These are phyloP conservation scores for Cheilinus undulatus DNA, from an alignment of 2,113 vertebrate genomes.

Conservation along the genomic window DNA sequence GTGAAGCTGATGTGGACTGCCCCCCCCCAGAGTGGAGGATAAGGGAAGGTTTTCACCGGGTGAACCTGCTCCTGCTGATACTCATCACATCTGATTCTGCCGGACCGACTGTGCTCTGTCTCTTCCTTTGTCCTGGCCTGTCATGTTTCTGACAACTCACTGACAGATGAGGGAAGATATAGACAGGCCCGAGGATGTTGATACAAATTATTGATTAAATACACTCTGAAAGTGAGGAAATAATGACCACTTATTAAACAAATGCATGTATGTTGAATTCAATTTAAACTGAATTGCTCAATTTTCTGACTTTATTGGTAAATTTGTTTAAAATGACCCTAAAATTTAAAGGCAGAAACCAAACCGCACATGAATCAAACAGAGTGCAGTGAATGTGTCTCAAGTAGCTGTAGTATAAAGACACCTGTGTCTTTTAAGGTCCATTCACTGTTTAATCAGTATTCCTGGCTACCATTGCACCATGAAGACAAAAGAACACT, in stretches of 20 bases:
- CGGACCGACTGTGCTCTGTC: background rate
- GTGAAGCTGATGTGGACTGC: constrained; percentile 4
- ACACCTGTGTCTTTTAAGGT: too few relatives aligned
- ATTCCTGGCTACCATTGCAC: too few relatives aligned
- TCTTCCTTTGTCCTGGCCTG: background rate
- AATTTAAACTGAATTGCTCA: too few relatives aligned
- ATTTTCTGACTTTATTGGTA: too few relatives aligned
- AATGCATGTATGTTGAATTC: too few relatives aligned
- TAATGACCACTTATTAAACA: background rate
- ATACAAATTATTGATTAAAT: background rate
- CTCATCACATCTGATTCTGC: constrained; percentile 1
- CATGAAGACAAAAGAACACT: too few relatives aligned
- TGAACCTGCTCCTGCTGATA: constrained; percentile 7
- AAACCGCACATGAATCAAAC: too few relatives aligned
- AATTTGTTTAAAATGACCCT: too few relatives aligned
- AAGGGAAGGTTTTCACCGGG: background rate
- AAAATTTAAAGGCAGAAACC: too few relatives aligned
- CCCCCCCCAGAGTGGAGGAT: background rate
- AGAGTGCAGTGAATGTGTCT: too few relatives aligned
- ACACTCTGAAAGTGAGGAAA: background rate
- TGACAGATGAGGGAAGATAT: background rate
- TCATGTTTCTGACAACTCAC: background rate
- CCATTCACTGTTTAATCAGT: too few relatives aligned
- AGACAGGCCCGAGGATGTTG: background rate
- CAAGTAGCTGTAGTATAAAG: too few relatives aligned